Evolutionary conservation across 2,888 invertebrate species (phyloP), one percentile per base, ranked within the genome.

Genomic region (Macaria liturata): DNA sequence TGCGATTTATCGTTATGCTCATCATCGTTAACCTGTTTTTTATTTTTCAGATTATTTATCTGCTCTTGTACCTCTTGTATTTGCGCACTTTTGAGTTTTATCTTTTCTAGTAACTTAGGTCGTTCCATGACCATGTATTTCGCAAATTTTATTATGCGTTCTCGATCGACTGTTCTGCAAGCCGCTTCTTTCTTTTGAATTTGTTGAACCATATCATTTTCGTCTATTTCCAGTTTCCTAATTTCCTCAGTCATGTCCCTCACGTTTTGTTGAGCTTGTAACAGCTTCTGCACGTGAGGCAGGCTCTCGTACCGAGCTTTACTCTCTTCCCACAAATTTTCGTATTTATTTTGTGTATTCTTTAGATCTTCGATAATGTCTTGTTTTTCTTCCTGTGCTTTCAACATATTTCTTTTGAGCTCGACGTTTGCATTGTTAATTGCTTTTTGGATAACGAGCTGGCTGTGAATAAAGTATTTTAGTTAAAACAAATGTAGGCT

Each of bases 251-350:
- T 77, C 68, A 1, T 81, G 57, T 8, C 34, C 53, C 54, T 80
- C 56, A 9, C 62, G 64, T 60, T 68, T 55, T 78, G 75, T 60
- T 65, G 72, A 9, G 68, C 68, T 54, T 77, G 61, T 0, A 83
- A 60, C 59, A 80, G 70, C 50, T 76, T 78, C 68, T 85, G 76
- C n/a, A 88, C 81, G 51, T 74, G 78, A 39, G 82, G 82, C 55
- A 88, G 76, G 59, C 76, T 86, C 71, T 90, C 86, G 63, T 78
- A 88, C 69, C 82, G 73, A 39, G 63, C 71, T 68, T 88, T 86
- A 54, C 79, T 72, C 53, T 73, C 65, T 39, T 73, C 31, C 90
- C 91, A 89, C 9, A 84, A 54, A 1, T 76, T 67, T 67, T 90
- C 86, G 64, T 88, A 87, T 67, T 82, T 87, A 47, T 78, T 81